Evolutionary conservation across 2,113 vertebrate genomes (phyloP).

Genomic region (Climacteris rufus): DNA sequence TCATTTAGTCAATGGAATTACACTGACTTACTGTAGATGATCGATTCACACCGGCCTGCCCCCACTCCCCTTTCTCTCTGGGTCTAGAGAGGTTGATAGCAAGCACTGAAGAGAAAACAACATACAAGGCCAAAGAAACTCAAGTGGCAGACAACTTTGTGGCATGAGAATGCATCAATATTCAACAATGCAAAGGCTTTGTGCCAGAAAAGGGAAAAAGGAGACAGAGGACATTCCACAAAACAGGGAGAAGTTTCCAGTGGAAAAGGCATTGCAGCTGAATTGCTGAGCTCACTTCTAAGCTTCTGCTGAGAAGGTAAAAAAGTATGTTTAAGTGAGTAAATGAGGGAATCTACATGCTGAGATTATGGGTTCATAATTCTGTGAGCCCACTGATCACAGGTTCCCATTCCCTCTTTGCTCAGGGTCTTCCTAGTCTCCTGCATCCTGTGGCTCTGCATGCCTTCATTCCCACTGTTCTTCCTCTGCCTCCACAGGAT

Average conservation of each 20-base stretch:
- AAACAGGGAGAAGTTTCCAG: not conserved
- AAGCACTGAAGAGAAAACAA: not conserved
- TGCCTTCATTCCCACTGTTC: not conserved
- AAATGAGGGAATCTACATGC: not conserved
- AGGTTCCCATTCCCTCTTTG: not conserved
- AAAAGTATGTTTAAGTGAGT: not conserved
- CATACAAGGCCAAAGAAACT: not conserved
- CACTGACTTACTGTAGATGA: not conserved
- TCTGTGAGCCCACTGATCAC: not conserved
- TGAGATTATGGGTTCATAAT: not conserved
- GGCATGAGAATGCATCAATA: not conserved
- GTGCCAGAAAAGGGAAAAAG: not conserved
- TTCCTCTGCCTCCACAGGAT: not conserved
- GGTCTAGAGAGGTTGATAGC: not conserved
- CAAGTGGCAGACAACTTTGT: not conserved
- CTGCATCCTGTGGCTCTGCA: not conserved
- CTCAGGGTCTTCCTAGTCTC: not conserved
- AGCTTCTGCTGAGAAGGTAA: not conserved
- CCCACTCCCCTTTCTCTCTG: not conserved
- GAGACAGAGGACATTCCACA: not conserved
- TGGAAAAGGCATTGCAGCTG: not conserved
- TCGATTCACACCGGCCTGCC: not conserved
- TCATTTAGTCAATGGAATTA: not conserved
- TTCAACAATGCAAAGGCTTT: not conserved
- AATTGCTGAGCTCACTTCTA: not conserved